These are phyloP conservation scores for Ceratotherium simum DNA, from an alignment of 2,113 vertebrate species.

Conservation along the genomic window DNA sequence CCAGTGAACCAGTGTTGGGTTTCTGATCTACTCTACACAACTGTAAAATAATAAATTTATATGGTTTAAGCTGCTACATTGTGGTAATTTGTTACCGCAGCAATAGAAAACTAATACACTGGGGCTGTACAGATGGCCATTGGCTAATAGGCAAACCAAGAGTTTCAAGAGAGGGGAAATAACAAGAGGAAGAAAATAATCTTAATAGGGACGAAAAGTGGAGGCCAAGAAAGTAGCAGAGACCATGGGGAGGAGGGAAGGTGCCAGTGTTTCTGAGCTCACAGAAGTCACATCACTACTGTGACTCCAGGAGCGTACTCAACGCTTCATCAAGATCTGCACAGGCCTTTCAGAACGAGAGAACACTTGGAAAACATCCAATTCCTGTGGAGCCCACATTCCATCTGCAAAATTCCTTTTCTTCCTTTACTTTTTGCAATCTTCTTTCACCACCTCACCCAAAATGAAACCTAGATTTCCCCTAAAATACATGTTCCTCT, in stretches of 20 bases:
- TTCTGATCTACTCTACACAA: background rate
- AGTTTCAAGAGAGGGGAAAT: constrained; percentile 7
- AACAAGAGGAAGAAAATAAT: constrained; percentile 20
- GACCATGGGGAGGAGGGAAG: background rate
- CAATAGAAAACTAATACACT: background rate
- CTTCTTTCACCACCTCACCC: background rate
- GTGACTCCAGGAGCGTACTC: background rate
- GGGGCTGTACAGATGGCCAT: background rate
- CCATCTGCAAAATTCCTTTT: background rate
- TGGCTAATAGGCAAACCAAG: background rate
- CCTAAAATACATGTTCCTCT: background rate
- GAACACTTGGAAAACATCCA: background rate
- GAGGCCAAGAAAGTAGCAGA: background rate
- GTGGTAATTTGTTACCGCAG: background rate
- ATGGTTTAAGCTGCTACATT: background rate
- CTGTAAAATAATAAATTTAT: background rate
- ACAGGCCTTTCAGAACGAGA: background rate
- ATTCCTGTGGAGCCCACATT: background rate
- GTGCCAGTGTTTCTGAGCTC: background rate
- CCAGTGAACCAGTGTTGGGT: background rate
- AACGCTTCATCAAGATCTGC: too few relatives aligned
- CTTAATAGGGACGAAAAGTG: background rate
- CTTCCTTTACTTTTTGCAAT: background rate
- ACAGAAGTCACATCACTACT: background rate
- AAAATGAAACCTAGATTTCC: constrained; percentile 38